These are phyloP conservation scores for Phenganax marumi DNA, from an alignment of 92 coral and sea anemone species.

Conservation along the genomic window DNA sequence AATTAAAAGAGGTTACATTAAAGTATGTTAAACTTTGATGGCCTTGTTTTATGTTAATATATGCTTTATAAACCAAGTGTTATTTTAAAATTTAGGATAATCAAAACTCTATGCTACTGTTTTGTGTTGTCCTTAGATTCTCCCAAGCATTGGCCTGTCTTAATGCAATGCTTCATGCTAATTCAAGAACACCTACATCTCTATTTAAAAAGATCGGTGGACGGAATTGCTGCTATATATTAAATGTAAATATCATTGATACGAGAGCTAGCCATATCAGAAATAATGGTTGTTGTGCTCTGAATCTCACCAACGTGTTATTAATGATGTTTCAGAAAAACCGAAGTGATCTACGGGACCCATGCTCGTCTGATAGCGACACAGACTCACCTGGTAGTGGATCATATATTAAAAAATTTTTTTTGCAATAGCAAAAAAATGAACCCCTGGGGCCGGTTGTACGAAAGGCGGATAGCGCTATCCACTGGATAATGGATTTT, in stretches of 20 bases:
- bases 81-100: neutral
- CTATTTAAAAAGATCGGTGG: slow-evolving; percentile 87
- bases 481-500: too few species aligned
- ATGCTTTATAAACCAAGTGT: too few species aligned
- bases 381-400: slow-evolving; percentile 4
- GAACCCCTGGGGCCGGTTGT: too few species aligned
- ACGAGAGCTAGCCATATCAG: too few species aligned
- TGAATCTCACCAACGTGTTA: too few species aligned
- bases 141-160: slow-evolving; percentile 82
- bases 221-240: slow-evolving; percentile 80
- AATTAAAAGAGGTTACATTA: slow-evolving; percentile 81
- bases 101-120: neutral
- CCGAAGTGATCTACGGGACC: slow-evolving; percentile 15
- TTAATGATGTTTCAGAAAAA: slow-evolving; percentile 17
- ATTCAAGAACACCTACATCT: slow-evolving; percentile 81
- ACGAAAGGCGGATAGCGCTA: too few species aligned
- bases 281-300: too few species aligned
- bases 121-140: slow-evolving; percentile 40
- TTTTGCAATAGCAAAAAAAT: neutral
- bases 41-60: neutral
- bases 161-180: slow-evolving; percentile 97
- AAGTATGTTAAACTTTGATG: neutral
- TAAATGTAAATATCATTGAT: slow-evolving; percentile 63
- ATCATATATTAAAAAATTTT: neutral
- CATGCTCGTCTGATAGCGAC: neutral